Base-by-base conservation (phyloP, 2,888 invertebrate species). In the Deilephila elpenor region DNA sequence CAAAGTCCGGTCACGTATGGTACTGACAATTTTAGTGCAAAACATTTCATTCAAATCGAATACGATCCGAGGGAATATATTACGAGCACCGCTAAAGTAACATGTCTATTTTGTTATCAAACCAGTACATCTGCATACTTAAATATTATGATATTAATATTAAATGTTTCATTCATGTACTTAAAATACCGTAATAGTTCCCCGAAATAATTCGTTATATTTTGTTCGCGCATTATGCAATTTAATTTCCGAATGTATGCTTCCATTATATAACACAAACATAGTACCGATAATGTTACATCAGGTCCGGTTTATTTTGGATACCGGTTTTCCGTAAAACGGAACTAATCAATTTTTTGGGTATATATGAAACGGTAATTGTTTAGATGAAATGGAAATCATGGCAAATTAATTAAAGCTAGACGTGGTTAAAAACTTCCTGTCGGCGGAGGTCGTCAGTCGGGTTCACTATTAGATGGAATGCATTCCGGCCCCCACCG, bases 401-500 rank as follows among this genome's bases (percentile, higher is more conserved):
- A 73, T 71, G 71, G 25, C 19, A 61, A 56, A 14, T 29, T 51
- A 14, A 59, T 71, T 71, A 25, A 17, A 71, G 34, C 44, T 67
- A 67, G 25, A 67, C 25, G 67, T 44, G 60, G 70, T 59, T 34
- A 70, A 74, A 8, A 59, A 74, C 71, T 75, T 75, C 75, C 76
- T 74, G 56, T 17, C 7, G 56, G 61, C 51, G 44, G 53, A 44
- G 44, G 44, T 44, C 44, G 44, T n/a, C 62, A 59, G 67, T 74
- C 74, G 71, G 77, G 77, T 78, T 78, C 71, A 61, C 76, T 75
- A 77, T 75, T 74, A 78, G 74, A 74, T 76, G 74, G 74, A 80
- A 72, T 77, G 74, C 73, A 80, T 77, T 78, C 78, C 78, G 74
- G 75, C 67, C 78, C 78, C 79, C 80, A 77, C 81, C 75, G 74